Percentiles rank a stretch among this genome's conserved stretches.
phyloP scores from a whole-genome alignment of 2,113 vertebrate species.

The Otis tarda region DNA sequence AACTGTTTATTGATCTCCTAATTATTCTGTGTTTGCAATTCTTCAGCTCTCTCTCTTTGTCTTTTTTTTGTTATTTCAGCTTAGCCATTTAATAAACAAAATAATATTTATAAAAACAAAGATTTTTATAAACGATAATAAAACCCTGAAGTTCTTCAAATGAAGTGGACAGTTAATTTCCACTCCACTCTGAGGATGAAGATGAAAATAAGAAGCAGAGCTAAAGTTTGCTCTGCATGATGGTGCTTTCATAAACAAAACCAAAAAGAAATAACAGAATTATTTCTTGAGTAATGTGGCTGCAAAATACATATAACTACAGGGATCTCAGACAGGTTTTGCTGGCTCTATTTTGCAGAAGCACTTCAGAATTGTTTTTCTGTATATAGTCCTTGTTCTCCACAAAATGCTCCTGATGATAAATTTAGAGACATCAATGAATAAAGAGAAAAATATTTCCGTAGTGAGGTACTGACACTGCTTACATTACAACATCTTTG shows the following conservation, averaged over 20 bases:
- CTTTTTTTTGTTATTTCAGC: not conserved
- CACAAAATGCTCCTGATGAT: not conserved
- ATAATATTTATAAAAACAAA: not conserved
- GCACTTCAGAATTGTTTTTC: not conserved
- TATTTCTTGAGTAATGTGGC: not conserved
- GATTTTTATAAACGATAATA: not conserved
- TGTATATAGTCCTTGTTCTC: not conserved
- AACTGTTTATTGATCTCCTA: conserved; percentile 49
- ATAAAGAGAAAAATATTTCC: not conserved
- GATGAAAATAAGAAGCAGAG: not conserved
- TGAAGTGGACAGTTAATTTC: not conserved
- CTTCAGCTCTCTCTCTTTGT: conserved; percentile 7
- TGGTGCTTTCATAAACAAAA: not conserved
- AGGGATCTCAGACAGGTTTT: not conserved
- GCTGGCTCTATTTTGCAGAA: not conserved
- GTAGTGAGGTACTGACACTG: not conserved
- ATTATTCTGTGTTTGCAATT: conserved; percentile 38
- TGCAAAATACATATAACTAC: not conserved
- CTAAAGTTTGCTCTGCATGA: not conserved
- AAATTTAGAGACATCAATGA: not conserved
- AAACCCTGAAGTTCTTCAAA: not conserved
- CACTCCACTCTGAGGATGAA: not conserved
- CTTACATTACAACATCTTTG: not conserved
- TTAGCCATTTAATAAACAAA: conserved; percentile 19
- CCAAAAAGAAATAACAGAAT: not conserved